Evolutionary conservation across 2,888 invertebrate genomes (phyloP), one percentile per base, ranked within the genome.

Genomic region (Amiota minor): DNA sequence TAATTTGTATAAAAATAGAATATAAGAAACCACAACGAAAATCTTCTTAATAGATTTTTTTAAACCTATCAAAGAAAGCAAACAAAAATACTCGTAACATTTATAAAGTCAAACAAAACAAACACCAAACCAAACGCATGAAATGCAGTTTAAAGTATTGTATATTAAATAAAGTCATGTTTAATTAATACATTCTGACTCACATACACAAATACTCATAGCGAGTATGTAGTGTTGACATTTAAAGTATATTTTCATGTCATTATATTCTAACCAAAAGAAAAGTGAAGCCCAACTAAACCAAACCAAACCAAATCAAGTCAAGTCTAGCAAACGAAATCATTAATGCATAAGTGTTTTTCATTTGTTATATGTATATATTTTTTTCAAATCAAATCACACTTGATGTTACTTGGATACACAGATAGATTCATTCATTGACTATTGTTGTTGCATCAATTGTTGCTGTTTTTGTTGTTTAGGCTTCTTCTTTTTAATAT

Each of bases 241-340:
- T 47, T 65, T 65, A 47, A 49, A 49, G n/a, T 49, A 9, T 49
- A 11, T 65, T 49, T 65, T 47, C 2, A 65, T 64, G 46, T 64
- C 64, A 64, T 64, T 64, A 46, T n/a, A 64, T 46, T 64, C 46
- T 18, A 46, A 35, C 35, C 35, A 35, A 35, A 35, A 35, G 35
- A 35, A 35, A 35, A 35, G 6, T 35, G 2, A 35, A 35, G 35
- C 35, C 6, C 6, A 35, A 8, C 35, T 35, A 23, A 23, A 3
- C 16, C 18, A 18, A 20, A 10, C 59, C 16, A 53, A 59, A 59
- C 20, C 20, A 53, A 59, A 59, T 14, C 20, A 59, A n/a, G 20
- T 18, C 2, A n/a, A 53, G 53, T n/a, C 12, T 53, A n/a, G 9
- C 6, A n/a, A 53, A 53, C 53, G 8, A 53, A 53, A 53, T 53